Base-by-base conservation (phyloP, 1,140 invertebrate species). In the Antheraea mylitta region DNA sequence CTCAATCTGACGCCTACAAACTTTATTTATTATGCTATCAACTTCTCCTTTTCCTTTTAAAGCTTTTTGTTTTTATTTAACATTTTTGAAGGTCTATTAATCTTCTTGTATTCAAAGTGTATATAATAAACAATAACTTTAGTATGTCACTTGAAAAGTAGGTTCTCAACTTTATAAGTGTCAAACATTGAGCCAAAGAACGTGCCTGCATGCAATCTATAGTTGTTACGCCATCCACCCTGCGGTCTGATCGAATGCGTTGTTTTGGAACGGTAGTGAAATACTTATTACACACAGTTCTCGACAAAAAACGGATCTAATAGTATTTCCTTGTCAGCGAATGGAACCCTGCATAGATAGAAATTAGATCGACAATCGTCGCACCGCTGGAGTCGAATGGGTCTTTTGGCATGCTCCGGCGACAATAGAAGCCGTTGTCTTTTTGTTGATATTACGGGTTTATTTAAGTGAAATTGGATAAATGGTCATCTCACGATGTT, bases 391-490 rank as follows among this genome's bases (percentile, higher is more conserved):
- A 58, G 62, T 64, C 61, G 38, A 64, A 68, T 66, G 72, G 74
- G 70, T 60, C 75, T 76, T 80, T 70, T 74, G 66, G 74, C 77
- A 74, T 79, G 79, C 74, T 78, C 68, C 73, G 70, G 66, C 75
- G 80, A 71, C 77, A 81, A 76, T 74, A 69, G 67, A 65, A 73
- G 77, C 82, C 75, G 79, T 88, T 80, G 76, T 87, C 83, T 88
- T 86, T 90, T 91, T 90, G 84, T 85, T 84, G 78, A 89, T 85
- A 89, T 87, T 89, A 85, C 87, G 73, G 87, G 83, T 90, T 89
- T 90, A 89, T 89, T 91, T 90, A 90, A 91, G 89, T 84, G 87
- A 91, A 91, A 90, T 89, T 83, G 81, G 83, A 87, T 90, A 91
- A 90, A 91, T 90, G 87, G 86, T 85, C 83, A 89, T 85, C 86